A percentile compares a stretch with the other conserved stretches of the same genome.
These are phyloP conservation scores for Chrysina gloriosa DNA, from an alignment of 2,888 invertebrate species.

Conservation along the genomic window DNA sequence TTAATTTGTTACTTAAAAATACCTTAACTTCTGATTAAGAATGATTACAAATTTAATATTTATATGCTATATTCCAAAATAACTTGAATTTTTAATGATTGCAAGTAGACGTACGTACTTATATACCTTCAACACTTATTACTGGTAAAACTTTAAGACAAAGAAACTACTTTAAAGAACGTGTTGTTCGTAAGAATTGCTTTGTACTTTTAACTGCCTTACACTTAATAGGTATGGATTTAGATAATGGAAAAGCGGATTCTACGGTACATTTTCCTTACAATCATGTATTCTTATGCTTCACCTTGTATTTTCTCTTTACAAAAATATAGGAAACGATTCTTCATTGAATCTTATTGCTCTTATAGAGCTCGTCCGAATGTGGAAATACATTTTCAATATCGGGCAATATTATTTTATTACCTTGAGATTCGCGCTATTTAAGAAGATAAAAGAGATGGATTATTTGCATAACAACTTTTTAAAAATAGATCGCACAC, in stretches of 20 bases:
- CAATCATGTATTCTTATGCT: constrained; percentile 32
- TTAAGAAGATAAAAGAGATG: background rate
- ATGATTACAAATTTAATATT: too few relatives aligned
- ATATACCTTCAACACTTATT: too few relatives aligned
- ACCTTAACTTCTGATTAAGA: too few relatives aligned
- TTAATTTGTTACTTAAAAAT: too few relatives aligned
- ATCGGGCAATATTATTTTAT: constrained; percentile 26
- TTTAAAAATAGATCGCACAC: constrained; percentile 35
- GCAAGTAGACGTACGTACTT: constrained; percentile 2
- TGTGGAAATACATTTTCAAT: background rate
- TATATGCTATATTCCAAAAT: too few relatives aligned
- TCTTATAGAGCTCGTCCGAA: constrained; percentile 49
- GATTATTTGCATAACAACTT: constrained; percentile 20
- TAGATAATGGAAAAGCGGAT: constrained; percentile 17
- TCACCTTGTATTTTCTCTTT: constrained; percentile 16
- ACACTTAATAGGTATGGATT: constrained; percentile 31
- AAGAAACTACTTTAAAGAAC: background rate
- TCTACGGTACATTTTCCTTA: constrained; percentile 28
- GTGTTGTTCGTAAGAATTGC: background rate
- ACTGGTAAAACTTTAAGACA: background rate
- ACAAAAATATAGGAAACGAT: constrained; percentile 21
- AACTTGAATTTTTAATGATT: too few relatives aligned
- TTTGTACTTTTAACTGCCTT: constrained; percentile 33
- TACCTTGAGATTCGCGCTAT: constrained; percentile 25
- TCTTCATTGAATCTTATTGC: constrained; percentile 46